These are phyloP conservation scores for Axinella damicornis DNA, from an alignment of 37 sponge, comb jelly and placozoan genomes.

Conservation along the genomic window DNA sequence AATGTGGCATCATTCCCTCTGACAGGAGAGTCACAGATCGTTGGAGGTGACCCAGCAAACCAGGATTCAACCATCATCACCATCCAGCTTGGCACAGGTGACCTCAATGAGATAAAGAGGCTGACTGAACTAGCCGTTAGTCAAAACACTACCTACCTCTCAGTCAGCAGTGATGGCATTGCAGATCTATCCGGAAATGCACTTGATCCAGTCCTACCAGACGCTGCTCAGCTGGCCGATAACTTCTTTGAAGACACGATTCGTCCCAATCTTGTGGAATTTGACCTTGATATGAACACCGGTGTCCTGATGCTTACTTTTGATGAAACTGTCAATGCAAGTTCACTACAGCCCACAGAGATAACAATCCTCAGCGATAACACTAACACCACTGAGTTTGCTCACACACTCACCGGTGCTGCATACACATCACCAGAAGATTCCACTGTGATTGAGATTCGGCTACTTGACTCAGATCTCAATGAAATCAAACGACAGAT, in stretches of 20 bases:
- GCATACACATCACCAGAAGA: constrained; percentile 32
- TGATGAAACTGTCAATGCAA: constrained; percentile 86
- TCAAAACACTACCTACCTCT: constrained; percentile 54
- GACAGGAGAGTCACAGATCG: constrained; percentile 44
- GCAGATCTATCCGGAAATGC: constrained; percentile 79
- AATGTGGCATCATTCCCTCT: constrained; percentile 51
- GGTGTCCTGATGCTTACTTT: constrained; percentile 79
- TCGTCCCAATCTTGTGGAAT: constrained; percentile 56
- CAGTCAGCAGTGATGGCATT: constrained; percentile 32
- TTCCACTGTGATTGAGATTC: constrained; percentile 50
- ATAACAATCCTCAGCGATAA: constrained; percentile 58
- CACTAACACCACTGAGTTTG: constrained; percentile 26
- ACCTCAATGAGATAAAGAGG: constrained; percentile 81
- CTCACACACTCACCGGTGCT: constrained; percentile 60
- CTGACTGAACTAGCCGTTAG: constrained; percentile 65
- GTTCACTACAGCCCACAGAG: constrained; percentile 43
- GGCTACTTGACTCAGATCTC: constrained; percentile 58
- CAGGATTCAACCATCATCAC: constrained; percentile 76
- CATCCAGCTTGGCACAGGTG: constrained; percentile 64
- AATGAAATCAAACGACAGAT: constrained; percentile 85
- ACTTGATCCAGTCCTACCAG: constrained; percentile 18
- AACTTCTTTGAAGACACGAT: constrained; percentile 59
- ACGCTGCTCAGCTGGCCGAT: not conserved
- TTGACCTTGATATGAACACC: constrained; percentile 76
- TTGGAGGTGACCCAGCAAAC: constrained; percentile 57